Conservation (phyloP, 2,888 invertebrate species). For the Synanthedon formicaeformis region DNA sequence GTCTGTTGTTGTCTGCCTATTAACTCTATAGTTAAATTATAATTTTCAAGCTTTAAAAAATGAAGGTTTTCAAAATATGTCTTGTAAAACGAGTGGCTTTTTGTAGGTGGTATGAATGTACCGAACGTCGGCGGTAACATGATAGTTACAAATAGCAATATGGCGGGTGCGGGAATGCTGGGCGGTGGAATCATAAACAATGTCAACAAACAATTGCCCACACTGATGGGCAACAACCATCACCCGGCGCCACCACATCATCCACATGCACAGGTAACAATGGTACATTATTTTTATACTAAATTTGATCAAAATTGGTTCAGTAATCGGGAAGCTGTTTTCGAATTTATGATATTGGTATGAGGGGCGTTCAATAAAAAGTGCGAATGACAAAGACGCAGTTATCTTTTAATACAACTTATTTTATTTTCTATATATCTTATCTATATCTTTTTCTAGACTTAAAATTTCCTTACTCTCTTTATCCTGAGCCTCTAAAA, state of each 20-base stretch:
- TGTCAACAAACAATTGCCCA: constrained; percentile 79
- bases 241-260: constrained; percentile 49
- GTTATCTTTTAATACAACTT: too few species aligned
- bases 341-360: not conserved
- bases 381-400: too few species aligned
- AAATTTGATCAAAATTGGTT: too few species aligned
- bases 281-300: constrained; percentile 3
- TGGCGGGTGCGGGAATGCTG: constrained; percentile 77
- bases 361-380: too few species aligned
- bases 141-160: constrained; percentile 84
- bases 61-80: too few species aligned
- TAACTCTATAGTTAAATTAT: too few species aligned
- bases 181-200: constrained; percentile 82
- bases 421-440: too few species aligned
- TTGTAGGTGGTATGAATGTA: constrained; percentile 74
- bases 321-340: not conserved
- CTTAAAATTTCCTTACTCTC: too few species aligned
- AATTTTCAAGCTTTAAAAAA: too few species aligned
- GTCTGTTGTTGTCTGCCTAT: too few species aligned
- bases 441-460: too few species aligned
- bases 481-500: too few species aligned
- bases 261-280: constrained; percentile 58
- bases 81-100: not conserved
- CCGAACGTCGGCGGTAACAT: constrained; percentile 75
- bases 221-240: constrained; percentile 74